A percentile compares a stretch with the other conserved stretches of the same genome.
These are phyloP conservation scores for Pseudopleuronectes americanus DNA, from an alignment of 2,797 vertebrate genomes.

Conservation along the genomic window DNA sequence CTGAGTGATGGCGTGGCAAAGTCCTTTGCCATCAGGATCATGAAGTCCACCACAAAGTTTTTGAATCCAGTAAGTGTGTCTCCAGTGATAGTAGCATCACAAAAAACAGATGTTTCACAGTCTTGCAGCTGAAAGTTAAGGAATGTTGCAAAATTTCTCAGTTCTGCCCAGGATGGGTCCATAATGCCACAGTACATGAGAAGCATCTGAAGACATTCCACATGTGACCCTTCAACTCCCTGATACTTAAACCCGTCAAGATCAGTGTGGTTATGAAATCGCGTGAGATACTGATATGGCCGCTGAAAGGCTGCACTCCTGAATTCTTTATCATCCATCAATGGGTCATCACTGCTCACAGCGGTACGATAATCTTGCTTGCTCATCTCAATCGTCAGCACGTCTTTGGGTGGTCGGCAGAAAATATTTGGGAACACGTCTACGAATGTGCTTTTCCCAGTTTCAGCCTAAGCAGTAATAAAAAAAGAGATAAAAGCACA, in stretches of 20 bases:
- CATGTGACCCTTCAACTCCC: conserved; percentile 85
- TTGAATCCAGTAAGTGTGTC: conserved; percentile 93
- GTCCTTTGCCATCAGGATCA: conserved; percentile 98
- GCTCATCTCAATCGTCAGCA: conserved; percentile 82
- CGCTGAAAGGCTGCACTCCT: conserved; percentile 90
- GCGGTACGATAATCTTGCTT: conserved; percentile 42
- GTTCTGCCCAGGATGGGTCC: conserved; percentile 94
- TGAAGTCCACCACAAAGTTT: conserved; percentile 94
- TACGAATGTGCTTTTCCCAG: conserved; percentile 77
- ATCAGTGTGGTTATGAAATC: conserved; percentile 79
- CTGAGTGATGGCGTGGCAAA: conserved; percentile 94
- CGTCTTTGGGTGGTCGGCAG: conserved; percentile 92
- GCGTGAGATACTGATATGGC: conserved; percentile 92
- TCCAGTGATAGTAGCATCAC: conserved; percentile 80
- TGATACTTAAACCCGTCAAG: conserved; percentile 87
- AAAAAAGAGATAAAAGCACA: conserved; percentile 11
- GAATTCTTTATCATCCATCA: conserved; percentile 91
- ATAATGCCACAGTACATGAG: conserved; percentile 91
- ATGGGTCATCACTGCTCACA: conserved; percentile 70
- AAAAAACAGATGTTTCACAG: conserved; percentile 93
- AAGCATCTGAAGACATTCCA: conserved; percentile 90
- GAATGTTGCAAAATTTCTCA: conserved; percentile 93
- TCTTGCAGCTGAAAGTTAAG: conserved; percentile 91
- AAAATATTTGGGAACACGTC: conserved; percentile 91
- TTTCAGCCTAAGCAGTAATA: conserved; percentile 67